Evolutionary conservation across 2,113 vertebrate species (phyloP).

Genomic region (Tiliqua scincoides): DNA sequence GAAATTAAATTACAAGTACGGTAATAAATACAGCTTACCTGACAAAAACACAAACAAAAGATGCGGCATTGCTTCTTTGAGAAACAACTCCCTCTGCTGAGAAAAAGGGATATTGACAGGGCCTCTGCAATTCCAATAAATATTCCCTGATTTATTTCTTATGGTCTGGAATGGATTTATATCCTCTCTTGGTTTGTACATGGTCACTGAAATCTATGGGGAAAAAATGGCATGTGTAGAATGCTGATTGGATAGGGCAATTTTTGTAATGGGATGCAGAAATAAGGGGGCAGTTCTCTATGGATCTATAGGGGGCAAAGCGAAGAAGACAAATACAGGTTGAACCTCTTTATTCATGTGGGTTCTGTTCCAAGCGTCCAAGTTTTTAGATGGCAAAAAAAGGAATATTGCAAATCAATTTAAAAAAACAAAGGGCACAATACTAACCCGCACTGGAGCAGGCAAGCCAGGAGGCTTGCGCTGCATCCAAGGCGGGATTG

Average conservation of each 20-base stretch:
- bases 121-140: constrained; percentile 1
- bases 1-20: constrained; percentile 66
- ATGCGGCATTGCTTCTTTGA: constrained; percentile 66
- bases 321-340: neutral
- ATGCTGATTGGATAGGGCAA: neutral
- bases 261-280: too few species aligned
- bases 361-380: too few species aligned
- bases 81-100: constrained; percentile 75
- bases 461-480: too few species aligned
- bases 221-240: neutral
- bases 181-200: neutral
- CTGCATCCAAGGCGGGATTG: too few species aligned
- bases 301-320: neutral
- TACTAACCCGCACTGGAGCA: too few species aligned
- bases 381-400: too few species aligned
- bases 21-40: constrained; percentile 60
- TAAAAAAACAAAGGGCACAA: too few species aligned
- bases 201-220: neutral
- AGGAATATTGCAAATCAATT: too few species aligned
- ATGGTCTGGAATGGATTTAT: rapidly evolving
- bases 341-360: too few species aligned
- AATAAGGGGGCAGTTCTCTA: neutral
- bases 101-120: constrained; percentile 64
- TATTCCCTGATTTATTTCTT: neutral
- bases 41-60: constrained; percentile 66